Base-by-base conservation (phyloP, 2,888 invertebrate genomes). In the Brachylomia viminalis region DNA sequence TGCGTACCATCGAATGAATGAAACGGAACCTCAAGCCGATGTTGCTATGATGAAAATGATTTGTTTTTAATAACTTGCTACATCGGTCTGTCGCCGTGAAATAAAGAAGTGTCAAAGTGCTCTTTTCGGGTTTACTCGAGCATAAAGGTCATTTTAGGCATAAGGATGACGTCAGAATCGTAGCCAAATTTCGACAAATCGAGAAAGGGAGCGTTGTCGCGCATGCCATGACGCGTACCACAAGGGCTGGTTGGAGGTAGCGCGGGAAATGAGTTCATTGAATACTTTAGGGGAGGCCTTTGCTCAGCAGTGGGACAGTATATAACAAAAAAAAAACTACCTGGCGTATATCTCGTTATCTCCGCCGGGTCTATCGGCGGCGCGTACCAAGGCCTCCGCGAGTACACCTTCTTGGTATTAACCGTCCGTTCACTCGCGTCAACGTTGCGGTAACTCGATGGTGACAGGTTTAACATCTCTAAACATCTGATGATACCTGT, bases 381-480 rank as follows among this genome's bases (percentile, higher is more conserved):
- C 1, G 94, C 96, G 91, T 96, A 96, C 96, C 96, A 96, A 73
- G 95, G 95, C 80, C 96, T 88, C 80, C 95, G 90, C 45, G 95
- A 95, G 79, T 95, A 95, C 38, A 96, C 92, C 88, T 96, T 96
- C 92, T 95, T 96, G 56, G 91, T 94, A 83, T 92, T 95, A 84
- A 94, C 93, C 83, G 93, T 91, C 73, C 94, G 91, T 80, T 93
- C 94, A 84, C 90, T 93, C 79, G 91, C 94, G 82, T 94, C 94
- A 93, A 92, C 92, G 88, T 93, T 92, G 87, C 92, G 92, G 90
- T 93, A 95, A 92, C 92, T 92, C 58, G 93, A 88, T 81, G 96
- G 96, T 79, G 95, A 95, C 92, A 94, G 91, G 94, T 96, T 96
- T 95, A 96, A 92, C 96, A 96, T 96, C 94, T 94, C 96, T 95